phyloP scores from a whole-genome alignment of 2,888 invertebrate species.

The Cyclophora albipunctata region DNA sequence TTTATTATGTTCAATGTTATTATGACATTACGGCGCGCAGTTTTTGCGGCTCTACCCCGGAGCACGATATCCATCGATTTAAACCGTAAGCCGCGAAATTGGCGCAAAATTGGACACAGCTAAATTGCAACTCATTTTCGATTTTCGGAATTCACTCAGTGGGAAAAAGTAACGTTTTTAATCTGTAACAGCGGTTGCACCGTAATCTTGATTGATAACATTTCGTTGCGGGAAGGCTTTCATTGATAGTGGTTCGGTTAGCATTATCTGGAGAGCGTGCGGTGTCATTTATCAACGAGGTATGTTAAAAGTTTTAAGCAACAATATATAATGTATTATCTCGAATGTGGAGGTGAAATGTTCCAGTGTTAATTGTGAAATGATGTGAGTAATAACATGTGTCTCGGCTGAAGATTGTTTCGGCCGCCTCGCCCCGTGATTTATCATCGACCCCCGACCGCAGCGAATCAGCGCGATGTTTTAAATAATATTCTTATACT shows the following conservation, averaged over 20 bases:
- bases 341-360: constrained; percentile 14
- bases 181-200: constrained; percentile 12
- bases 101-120: constrained; percentile 58
- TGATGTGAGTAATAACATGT: constrained; percentile 22
- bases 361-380: constrained; percentile 29
- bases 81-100: constrained; percentile 46
- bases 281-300: constrained; percentile 38
- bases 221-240: background rate
- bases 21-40: constrained; percentile 38
- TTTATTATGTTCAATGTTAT: constrained; percentile 40
- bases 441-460: constrained; percentile 27
- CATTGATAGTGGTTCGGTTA: no score
- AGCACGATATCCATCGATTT: constrained; percentile 22
- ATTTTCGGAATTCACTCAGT: constrained; percentile 14
- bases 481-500: background rate
- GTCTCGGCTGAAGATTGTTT: constrained; percentile 28
- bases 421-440: constrained; percentile 18
- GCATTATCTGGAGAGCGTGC: constrained; percentile 15
- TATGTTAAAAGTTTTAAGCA: constrained; percentile 33
- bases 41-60: constrained; percentile 39
- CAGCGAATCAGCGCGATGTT: background rate
- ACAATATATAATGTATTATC: constrained; percentile 30
- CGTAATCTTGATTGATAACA: constrained; percentile 21
- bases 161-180: constrained; percentile 21
- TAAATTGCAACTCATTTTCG: constrained; percentile 52